Conservation (phyloP, 2,888 invertebrate species). For the Monopis laevigella region DNA sequence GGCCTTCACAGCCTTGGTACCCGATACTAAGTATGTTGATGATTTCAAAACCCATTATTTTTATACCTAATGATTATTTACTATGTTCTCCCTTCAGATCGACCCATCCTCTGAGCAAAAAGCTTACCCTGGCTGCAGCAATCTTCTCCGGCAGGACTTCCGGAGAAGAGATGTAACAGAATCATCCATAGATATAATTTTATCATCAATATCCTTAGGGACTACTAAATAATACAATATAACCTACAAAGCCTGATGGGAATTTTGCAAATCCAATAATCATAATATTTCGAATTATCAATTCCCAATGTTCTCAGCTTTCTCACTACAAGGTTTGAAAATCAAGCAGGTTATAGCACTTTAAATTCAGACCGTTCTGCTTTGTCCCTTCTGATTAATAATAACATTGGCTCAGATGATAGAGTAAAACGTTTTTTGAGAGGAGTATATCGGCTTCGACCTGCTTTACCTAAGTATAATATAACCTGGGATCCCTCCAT, state of each 20-base stretch:
- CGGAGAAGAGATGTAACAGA: neutral
- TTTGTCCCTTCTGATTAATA: neutral
- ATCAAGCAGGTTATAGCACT: neutral
- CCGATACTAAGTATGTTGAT: neutral
- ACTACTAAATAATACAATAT: constrained; percentile 1
- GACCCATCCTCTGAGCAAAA: neutral
- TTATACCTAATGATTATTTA: neutral
- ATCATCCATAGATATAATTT: neutral
- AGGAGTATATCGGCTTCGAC: constrained; percentile 2
- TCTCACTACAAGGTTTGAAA: neutral
- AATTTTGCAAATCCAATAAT: neutral
- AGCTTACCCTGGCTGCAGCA: constrained; percentile 8
- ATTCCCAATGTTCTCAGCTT: neutral
- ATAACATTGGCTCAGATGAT: neutral
- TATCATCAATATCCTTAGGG: neutral
- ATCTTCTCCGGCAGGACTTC: constrained; percentile 6
- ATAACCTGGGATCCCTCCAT: constrained; percentile 1
- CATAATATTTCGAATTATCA: neutral
- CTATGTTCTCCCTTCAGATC: constrained; percentile 10
- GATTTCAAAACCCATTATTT: neutral
- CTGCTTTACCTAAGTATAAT: constrained; percentile 1
- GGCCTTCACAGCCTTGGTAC: constrained; percentile 11
- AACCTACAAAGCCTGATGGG: neutral
- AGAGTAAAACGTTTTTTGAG: constrained; percentile 4
- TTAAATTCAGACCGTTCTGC: constrained; percentile 7